Evolutionary conservation across 2,888 invertebrate species (phyloP).

Genomic region (Yponomeuta evonymella): DNA sequence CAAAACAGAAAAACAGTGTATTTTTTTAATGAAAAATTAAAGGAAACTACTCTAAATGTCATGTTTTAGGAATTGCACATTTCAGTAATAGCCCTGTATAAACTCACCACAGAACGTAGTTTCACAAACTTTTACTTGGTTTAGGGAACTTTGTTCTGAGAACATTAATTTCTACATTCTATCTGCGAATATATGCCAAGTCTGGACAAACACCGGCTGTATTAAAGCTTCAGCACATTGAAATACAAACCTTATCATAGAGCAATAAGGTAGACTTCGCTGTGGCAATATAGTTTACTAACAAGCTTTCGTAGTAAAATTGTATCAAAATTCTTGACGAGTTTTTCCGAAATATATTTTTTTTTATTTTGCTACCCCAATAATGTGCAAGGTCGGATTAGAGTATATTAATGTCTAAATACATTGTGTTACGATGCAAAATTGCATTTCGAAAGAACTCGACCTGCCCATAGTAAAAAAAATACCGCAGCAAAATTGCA

Average conservation of each 20-base stretch:
- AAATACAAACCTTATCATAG: neutral
- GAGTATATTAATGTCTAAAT: neutral
- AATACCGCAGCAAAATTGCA: neutral
- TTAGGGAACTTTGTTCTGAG: neutral
- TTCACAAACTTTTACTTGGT: neutral
- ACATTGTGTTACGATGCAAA: neutral
- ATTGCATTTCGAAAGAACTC: neutral
- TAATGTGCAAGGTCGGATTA: conserved; percentile 15
- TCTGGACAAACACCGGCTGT: neutral
- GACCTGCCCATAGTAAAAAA: neutral
- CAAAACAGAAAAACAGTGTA: too few species aligned
- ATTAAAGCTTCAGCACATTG: neutral
- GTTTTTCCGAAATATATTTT: neutral
- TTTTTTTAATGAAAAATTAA: too few species aligned
- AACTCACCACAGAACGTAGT: neutral
- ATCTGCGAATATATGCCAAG: neutral
- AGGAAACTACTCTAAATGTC: too few species aligned
- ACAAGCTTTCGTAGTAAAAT: conserved; percentile 1
- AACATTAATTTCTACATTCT: neutral
- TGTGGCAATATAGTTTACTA: neutral
- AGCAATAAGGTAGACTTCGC: neutral
- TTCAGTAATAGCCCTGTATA: neutral
- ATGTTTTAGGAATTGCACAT: neutral
- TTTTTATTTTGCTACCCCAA: conserved; percentile 8
- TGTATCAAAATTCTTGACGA: conserved; percentile 1